Conservation (phyloP, 1,140 invertebrate genomes). For the Aleiodes sp. region DNA sequence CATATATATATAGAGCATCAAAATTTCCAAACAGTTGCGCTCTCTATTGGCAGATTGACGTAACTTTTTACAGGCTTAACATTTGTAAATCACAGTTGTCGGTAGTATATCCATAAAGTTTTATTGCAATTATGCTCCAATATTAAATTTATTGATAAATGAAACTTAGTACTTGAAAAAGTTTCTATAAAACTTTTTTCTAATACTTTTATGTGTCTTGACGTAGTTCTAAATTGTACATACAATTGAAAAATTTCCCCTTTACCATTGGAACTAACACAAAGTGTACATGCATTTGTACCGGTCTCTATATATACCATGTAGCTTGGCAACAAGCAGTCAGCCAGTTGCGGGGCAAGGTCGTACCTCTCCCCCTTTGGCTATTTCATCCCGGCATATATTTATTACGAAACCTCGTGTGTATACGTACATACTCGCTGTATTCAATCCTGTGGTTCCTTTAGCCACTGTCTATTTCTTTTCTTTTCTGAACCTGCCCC, state of each 20-base stretch:
- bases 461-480: conserved; percentile 1
- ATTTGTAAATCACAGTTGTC: too few species aligned
- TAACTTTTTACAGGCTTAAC: too few species aligned
- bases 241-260: not conserved
- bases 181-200: too few species aligned
- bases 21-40: not conserved
- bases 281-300: conserved; percentile 28
- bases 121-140: too few species aligned
- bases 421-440: conserved; percentile 17
- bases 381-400: conserved; percentile 61
- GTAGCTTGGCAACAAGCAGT: conserved; percentile 64
- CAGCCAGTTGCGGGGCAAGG: conserved; percentile 61
- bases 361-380: conserved; percentile 55
- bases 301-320: conserved; percentile 52
- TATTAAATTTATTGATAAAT: too few species aligned
- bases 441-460: not conserved
- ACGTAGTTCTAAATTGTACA: not conserved
- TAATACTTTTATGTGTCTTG: too few species aligned
- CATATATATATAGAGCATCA: not conserved
- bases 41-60: not conserved
- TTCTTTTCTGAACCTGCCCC: not conserved
- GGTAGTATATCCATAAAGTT: too few species aligned
- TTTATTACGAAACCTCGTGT: conserved; percentile 60
- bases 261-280: not conserved
- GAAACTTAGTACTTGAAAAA: too few species aligned